A percentile compares a stretch with the other conserved stretches of the same genome.
phyloP scores from a whole-genome alignment of 2,113 vertebrate species.

The Motacilla alba region DNA sequence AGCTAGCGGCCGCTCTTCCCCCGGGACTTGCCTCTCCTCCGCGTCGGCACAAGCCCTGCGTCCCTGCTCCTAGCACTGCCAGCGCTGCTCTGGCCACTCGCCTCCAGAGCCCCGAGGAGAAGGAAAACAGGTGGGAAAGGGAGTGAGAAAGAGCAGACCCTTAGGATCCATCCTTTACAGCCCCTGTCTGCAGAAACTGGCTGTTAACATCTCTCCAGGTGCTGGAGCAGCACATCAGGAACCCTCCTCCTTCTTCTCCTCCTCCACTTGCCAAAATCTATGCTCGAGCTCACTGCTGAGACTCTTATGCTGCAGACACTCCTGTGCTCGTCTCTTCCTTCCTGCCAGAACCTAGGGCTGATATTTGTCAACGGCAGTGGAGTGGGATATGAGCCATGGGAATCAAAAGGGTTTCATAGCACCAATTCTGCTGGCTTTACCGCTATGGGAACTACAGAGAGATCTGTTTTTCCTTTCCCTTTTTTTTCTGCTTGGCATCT shows the following conservation, averaged over 20 bases:
- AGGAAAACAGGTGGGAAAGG: not conserved
- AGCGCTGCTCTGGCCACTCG: not conserved
- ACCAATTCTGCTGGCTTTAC: not conserved
- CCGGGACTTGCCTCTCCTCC: not conserved
- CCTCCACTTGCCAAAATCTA: not conserved
- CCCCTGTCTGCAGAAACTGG: not conserved
- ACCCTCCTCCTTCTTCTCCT: not conserved
- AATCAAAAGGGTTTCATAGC: not conserved
- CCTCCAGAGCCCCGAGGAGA: not conserved
- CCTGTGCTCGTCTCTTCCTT: fast-evolving
- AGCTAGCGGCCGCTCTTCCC: not conserved
- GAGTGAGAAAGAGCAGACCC: not conserved
- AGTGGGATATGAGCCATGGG: not conserved
- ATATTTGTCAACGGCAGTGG: not conserved
- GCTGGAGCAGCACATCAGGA: not conserved
- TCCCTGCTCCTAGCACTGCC: not conserved
- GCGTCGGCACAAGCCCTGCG: not conserved
- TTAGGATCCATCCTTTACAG: not conserved
- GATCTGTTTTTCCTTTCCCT: not conserved
- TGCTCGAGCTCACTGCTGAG: fast-evolving
- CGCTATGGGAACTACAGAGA: not conserved
- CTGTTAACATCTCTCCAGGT: not conserved
- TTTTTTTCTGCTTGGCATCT: not conserved
- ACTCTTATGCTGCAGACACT: not conserved
- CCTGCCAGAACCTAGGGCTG: not conserved